phyloP scores from a whole-genome alignment of 92 coral and sea anemone species.

The Anthopleura xanthogrammica region DNA sequence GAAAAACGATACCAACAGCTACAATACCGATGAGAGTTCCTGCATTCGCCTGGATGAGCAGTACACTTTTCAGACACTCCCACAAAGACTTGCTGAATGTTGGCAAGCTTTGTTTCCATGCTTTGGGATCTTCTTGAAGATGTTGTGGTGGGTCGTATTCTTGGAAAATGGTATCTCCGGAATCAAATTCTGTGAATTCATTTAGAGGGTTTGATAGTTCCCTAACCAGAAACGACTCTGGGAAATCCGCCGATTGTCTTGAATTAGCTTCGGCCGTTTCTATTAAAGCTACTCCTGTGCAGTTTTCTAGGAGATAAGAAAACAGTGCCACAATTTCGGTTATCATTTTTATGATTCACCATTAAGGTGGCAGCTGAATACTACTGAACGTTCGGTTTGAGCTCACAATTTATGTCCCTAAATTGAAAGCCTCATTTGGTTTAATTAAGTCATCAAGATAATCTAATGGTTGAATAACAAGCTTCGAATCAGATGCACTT shows the following conservation, averaged over 20 bases:
- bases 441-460: too few relatives aligned
- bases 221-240: neutral
- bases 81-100: neutral
- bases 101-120: slow-evolving; percentile 1
- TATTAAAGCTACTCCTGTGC: neutral
- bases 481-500: too few relatives aligned
- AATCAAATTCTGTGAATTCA: neutral
- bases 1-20: slow-evolving; percentile 36
- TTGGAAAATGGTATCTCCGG: neutral
- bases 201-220: neutral
- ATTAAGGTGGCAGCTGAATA: too few relatives aligned
- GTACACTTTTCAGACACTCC: neutral
- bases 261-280: neutral
- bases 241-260: neutral
- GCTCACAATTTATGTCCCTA: too few relatives aligned
- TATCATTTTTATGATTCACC: too few relatives aligned
- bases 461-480: too few relatives aligned
- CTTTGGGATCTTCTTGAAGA: neutral
- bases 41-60: slow-evolving; percentile 27
- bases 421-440: too few relatives aligned
- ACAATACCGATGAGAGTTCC: slow-evolving; percentile 39
- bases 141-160: neutral
- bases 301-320: neutral
- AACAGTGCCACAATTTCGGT: too few relatives aligned
- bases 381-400: too few relatives aligned